Percentiles rank a stretch among this genome's conserved stretches.
phyloP scores from a whole-genome alignment of 2,113 vertebrate genomes.

The Thalassarche chlororhynchos region DNA sequence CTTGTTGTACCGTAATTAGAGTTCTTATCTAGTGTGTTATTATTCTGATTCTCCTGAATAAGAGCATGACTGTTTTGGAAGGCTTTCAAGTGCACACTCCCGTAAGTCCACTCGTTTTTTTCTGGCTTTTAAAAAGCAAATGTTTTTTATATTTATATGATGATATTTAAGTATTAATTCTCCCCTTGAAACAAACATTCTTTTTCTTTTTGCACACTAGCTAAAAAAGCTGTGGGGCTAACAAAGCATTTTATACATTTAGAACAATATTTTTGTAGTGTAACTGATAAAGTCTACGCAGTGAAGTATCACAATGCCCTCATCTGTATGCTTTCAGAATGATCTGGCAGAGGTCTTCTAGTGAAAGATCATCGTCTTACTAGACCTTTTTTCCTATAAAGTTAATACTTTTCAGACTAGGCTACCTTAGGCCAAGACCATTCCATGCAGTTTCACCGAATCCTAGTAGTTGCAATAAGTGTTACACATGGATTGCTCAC shows the following conservation, averaged over 20 bases:
- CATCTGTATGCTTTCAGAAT: background rate
- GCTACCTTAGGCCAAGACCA: background rate
- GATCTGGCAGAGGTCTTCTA: background rate
- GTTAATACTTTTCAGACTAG: background rate
- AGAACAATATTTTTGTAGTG: background rate
- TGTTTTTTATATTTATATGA: background rate
- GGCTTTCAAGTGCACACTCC: background rate
- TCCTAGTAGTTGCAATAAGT: background rate
- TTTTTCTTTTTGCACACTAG: background rate
- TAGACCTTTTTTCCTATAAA: background rate
- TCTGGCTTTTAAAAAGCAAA: background rate
- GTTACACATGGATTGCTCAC: background rate
- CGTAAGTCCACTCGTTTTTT: background rate
- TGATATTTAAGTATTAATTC: background rate
- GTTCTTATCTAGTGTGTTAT: background rate
- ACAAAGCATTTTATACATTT: background rate
- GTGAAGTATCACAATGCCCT: background rate
- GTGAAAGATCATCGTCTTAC: background rate
- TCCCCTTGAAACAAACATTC: background rate
- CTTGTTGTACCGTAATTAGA: background rate
- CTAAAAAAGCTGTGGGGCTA: background rate
- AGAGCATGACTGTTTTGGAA: background rate
- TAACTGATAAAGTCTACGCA: background rate
- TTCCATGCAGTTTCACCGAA: background rate
- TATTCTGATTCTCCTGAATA: background rate